These are phyloP conservation scores for Esox niger DNA, from an alignment of 2,113 vertebrate genomes.

Conservation along the genomic window DNA sequence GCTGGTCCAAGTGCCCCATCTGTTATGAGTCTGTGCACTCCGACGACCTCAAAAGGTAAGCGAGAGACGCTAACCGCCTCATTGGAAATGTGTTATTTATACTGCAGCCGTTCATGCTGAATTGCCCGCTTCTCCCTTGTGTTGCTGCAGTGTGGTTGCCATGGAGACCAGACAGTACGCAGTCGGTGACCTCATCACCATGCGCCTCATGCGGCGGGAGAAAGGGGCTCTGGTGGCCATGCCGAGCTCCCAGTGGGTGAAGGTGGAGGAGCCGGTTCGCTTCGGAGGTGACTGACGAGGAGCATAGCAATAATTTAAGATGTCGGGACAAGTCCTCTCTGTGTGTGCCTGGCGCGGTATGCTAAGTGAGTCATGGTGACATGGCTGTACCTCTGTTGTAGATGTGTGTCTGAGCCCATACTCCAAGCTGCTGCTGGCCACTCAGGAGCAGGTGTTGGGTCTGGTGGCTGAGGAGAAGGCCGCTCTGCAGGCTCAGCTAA, in stretches of 20 bases:
- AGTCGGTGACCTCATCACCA: slow-evolving; percentile 88
- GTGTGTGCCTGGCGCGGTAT: not conserved
- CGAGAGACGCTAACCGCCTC: not conserved
- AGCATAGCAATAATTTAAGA: no score
- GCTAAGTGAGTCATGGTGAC: not conserved
- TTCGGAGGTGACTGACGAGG: slow-evolving; percentile 89
- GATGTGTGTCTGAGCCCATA: slow-evolving; percentile 76
- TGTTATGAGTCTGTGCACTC: slow-evolving; percentile 91
- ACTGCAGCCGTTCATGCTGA: not conserved
- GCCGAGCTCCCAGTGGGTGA: slow-evolving; percentile 92
- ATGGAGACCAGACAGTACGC: slow-evolving; percentile 91
- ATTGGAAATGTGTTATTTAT: not conserved
- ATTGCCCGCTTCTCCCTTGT: not conserved
- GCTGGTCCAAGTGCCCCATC: slow-evolving; percentile 97
- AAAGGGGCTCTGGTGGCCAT: slow-evolving; percentile 91
- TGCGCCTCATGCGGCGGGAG: slow-evolving; percentile 94
- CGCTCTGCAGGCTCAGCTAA: slow-evolving; percentile 80
- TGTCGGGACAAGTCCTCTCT: no score
- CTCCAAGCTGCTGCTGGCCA: slow-evolving; percentile 93
- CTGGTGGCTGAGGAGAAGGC: slow-evolving; percentile 84
- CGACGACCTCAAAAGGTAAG: slow-evolving; percentile 93
- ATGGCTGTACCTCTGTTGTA: slow-evolving; percentile 28
- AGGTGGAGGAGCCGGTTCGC: slow-evolving; percentile 88
- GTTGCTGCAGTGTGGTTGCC: slow-evolving; percentile 83
- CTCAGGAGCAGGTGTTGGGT: slow-evolving; percentile 81